phyloP scores from a whole-genome alignment of 2,888 invertebrate genomes.

The Digitonthophagus gazella region DNA sequence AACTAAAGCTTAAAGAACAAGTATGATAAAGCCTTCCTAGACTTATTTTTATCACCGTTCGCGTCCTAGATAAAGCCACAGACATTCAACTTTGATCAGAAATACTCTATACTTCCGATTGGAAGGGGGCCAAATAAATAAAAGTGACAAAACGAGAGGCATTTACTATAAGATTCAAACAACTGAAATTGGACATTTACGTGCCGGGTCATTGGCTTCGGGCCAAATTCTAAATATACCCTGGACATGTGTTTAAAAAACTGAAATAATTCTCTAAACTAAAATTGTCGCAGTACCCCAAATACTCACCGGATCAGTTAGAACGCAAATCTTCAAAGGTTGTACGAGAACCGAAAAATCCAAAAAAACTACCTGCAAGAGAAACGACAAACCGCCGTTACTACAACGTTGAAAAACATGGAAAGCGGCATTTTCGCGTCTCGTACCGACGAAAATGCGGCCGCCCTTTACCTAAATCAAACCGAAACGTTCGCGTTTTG shows the following conservation, averaged over 20 bases:
- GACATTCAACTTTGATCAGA: not conserved
- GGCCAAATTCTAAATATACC: slow-evolving; percentile 46
- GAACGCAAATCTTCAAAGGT: slow-evolving; percentile 40
- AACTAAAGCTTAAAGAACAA: no score
- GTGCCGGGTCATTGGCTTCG: slow-evolving; percentile 33
- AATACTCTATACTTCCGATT: slow-evolving; percentile 7
- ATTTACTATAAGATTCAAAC: slow-evolving; percentile 15
- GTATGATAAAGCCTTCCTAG: not conserved
- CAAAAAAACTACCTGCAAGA: slow-evolving; percentile 26
- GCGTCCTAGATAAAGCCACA: not conserved
- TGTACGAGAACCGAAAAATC: slow-evolving; percentile 32
- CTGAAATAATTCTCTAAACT: slow-evolving; percentile 19
- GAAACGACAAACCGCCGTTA: not conserved
- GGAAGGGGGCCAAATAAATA: slow-evolving; percentile 1
- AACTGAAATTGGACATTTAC: slow-evolving; percentile 28
- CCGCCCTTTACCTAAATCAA: not conserved
- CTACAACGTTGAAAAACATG: no score
- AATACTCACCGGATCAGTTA: slow-evolving; percentile 42
- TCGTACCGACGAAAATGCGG: not conserved
- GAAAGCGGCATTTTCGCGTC: not conserved
- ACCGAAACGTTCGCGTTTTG: not conserved
- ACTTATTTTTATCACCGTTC: not conserved
- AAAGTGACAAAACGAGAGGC: not conserved
- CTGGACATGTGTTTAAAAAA: slow-evolving; percentile 37
- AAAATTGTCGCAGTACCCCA: no score